These are phyloP conservation scores for Triplophysa dalaica DNA, from an alignment of 2,113 vertebrate genomes.

Conservation along the genomic window DNA sequence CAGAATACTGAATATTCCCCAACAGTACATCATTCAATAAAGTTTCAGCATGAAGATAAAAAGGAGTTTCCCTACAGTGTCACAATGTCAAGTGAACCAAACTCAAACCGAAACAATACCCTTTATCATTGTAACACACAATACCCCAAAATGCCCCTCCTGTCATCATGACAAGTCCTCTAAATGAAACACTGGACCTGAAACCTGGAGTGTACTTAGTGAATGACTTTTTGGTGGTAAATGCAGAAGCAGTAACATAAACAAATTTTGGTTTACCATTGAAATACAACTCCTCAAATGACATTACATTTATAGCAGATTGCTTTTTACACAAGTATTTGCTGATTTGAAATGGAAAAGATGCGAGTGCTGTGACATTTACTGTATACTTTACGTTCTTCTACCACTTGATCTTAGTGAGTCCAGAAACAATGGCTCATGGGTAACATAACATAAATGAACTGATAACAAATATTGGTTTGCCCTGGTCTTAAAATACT, in stretches of 20 bases:
- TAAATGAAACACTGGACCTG: neutral
- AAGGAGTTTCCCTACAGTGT: too few species aligned
- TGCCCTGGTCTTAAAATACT: neutral
- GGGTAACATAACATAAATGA: neutral
- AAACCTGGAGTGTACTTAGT: too few species aligned
- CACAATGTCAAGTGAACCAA: too few species aligned
- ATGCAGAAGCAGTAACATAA: neutral
- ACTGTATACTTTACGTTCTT: too few species aligned
- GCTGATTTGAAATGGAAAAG: neutral
- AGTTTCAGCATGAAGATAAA: too few species aligned
- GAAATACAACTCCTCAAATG: too few species aligned
- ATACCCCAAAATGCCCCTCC: neutral
- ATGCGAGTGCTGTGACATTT: neutral
- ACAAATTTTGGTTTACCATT: neutral
- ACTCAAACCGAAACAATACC: too few species aligned
- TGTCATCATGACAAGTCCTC: neutral
- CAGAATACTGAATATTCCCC: too few species aligned
- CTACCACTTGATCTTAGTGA: too few species aligned
- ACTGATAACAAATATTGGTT: neutral
- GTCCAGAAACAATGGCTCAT: neutral
- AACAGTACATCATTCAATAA: too few species aligned
- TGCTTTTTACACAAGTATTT: neutral
- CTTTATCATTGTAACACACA: neutral
- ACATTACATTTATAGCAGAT: too few species aligned
- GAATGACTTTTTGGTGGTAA: neutral